phyloP scores from a whole-genome alignment of 2,888 invertebrate species.

The Acrocera orbiculus region DNA sequence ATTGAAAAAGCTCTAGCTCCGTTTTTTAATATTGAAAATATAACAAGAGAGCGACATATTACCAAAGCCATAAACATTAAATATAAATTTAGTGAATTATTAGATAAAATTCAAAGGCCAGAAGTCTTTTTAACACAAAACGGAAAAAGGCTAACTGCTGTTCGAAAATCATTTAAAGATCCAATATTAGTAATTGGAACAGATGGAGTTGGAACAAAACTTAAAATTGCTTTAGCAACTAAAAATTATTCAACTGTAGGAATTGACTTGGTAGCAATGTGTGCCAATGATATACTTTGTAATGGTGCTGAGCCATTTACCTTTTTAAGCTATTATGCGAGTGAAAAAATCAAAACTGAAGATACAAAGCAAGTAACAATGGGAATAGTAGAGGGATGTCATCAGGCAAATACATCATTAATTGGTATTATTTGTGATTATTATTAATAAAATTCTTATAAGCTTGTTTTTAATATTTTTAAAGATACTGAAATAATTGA shows the following conservation, averaged over 20 bases:
- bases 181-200: conserved; percentile 86
- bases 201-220: conserved; percentile 96
- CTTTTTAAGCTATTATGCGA: conserved; percentile 88
- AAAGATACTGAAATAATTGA: conserved; percentile 85
- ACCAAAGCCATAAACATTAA: background rate
- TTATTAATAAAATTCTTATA: background rate
- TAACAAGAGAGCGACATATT: background rate
- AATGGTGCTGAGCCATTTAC: conserved; percentile 93
- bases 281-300: conserved; percentile 91
- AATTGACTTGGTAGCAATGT: conserved; percentile 95
- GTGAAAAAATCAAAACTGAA: conserved; percentile 56
- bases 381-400: conserved; percentile 73
- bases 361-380: conserved; percentile 52
- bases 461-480: conserved; percentile 10
- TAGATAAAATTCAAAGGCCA: conserved; percentile 13
- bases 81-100: background rate
- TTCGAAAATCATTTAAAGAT: conserved; percentile 37
- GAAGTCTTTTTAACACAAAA: conserved; percentile 16
- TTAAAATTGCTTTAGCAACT: conserved; percentile 73
- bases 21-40: conserved; percentile 12
- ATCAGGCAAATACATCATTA: conserved; percentile 64
- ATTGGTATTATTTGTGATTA: too few species aligned
- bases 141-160: conserved; percentile 24
- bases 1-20: conserved; percentile 34
- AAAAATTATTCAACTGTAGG: conserved; percentile 68